These are phyloP conservation scores for Chlorodrepanis virens DNA, from an alignment of 2,113 vertebrate species.

Conservation along the genomic window DNA sequence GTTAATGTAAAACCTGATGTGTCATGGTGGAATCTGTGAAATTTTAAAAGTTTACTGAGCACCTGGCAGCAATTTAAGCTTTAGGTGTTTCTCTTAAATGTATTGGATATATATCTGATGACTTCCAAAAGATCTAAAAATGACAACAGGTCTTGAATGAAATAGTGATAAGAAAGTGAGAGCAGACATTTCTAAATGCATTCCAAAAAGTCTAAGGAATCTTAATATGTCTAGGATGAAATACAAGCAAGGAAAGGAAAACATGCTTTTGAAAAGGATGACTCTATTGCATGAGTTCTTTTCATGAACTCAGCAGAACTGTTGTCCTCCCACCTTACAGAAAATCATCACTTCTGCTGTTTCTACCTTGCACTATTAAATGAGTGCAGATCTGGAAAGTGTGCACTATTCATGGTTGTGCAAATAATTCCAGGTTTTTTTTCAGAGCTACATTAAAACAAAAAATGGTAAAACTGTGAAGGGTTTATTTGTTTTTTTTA, in stretches of 20 bases:
- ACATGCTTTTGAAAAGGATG: background rate
- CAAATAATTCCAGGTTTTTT: fast-evolving
- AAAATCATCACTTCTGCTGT: background rate
- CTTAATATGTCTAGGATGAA: background rate
- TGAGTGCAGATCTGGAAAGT: fast-evolving
- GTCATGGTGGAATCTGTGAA: background rate
- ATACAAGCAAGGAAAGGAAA: background rate
- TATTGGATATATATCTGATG: background rate
- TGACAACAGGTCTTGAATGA: background rate
- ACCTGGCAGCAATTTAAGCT: background rate
- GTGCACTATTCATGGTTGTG: background rate
- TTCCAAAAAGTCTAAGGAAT: background rate
- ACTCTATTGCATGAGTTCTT: background rate
- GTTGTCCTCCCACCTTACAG: background rate
- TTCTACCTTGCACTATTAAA: background rate
- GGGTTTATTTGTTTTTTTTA: background rate
- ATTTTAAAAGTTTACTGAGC: background rate
- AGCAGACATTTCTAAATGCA: background rate
- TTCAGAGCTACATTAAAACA: background rate
- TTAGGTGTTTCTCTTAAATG: background rate
- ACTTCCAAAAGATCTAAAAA: conserved; percentile 16
- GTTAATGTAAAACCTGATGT: background rate
- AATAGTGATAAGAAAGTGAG: background rate
- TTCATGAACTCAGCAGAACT: background rate
- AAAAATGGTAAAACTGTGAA: background rate